Evolutionary conservation across 2,113 vertebrate genomes (phyloP), one percentile per base, ranked within the genome.

Genomic region (Gopherus evgoodei): DNA sequence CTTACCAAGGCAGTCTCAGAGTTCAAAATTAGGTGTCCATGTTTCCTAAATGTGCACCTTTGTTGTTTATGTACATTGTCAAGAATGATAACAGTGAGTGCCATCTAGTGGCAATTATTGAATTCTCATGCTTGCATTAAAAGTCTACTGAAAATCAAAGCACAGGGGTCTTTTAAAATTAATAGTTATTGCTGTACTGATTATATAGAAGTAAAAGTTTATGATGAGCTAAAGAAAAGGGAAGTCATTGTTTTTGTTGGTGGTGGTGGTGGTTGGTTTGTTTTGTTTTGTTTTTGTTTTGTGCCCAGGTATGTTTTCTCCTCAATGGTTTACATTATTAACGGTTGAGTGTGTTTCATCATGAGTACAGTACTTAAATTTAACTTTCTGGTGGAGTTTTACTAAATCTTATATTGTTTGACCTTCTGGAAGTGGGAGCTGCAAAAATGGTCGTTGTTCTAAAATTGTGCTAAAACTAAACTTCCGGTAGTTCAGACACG

Each of bases 31-130:
- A 21, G 22, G 5, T 27, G 8, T 27, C 50, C 25, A 27, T 38
- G 57, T 75, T 90, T 81, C 93, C 81, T 85, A 85, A 90, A 62
- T 0, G 1, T 35, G 62, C 83, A 94, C 82, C 93, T 91, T 83
- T 24, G 27, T 54, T 56, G 42, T 25, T 53, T 1, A 0, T 16
- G 11, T 19, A 6, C 42, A 24, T 81, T 92, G 42, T 0, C 0
- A 31, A 16, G 38, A 38, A 87, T 79, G 29, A 88, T 82, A 93
- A 85, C 38, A 84, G 81, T 81, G 95, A 91, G 91, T 97, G 96
- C 96, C 97, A 96, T 88, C 97, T 97, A 97, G 91, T 91, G 96
- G 94, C 93, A 42, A 93, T 65, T 84, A 81, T 76, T 91, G 94
- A 93, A 92, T 83, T 52, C 86, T 96, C 65, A 1, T 84, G 38